Base-by-base conservation (phyloP, 2,797 vertebrate genomes). In the Salarias fasciatus region DNA sequence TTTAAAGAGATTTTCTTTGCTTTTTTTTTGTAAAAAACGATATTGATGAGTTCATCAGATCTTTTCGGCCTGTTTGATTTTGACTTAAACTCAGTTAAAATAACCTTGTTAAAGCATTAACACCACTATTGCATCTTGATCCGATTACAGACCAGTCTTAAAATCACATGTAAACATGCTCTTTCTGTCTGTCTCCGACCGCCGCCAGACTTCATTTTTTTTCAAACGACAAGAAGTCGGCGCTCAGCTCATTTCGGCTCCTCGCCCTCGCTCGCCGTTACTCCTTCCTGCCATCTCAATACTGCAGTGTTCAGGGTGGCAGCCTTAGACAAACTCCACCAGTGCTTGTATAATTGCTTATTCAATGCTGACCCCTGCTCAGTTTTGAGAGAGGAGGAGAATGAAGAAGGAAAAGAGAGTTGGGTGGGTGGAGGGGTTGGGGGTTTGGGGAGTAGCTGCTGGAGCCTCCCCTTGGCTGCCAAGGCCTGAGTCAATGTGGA, bases 261-360 rank as follows among this genome's bases (percentile, higher is more conserved):
- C 67, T 31, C 43, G 1, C 36, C 8, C 3, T n/a, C 59, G 14
- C 44, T 49, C 55, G 9, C 62, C 28, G 12, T 54, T 46, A 5
- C 54, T 82, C 60, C 63, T 51, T 72, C 68, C 56, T 60, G 89
- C 86, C 81, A 83, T 88, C 84, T 93, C 93, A 95, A 93, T 94
- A 93, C 94, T 93, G 75, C 72, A 79, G 76, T 86, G 83, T 83
- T 84, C 68, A 71, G 69, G 76, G 82, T 74, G 93, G 74, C 92
- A 93, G 93, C 93, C 92, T 93, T 92, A 94, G 94, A 94, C 96
- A 95, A 95, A 96, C 94, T 94, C 92, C 92, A 92, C 93, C 93
- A 93, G 94, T 90, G 90, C 93, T 94, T 93, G 94, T 94, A 95
- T 96, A 95, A 96, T 96, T 96, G 94, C 93, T 96, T 95, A 96